Conservation (phyloP, 2,797 vertebrate genomes). For the Trachops cirrhosus region DNA sequence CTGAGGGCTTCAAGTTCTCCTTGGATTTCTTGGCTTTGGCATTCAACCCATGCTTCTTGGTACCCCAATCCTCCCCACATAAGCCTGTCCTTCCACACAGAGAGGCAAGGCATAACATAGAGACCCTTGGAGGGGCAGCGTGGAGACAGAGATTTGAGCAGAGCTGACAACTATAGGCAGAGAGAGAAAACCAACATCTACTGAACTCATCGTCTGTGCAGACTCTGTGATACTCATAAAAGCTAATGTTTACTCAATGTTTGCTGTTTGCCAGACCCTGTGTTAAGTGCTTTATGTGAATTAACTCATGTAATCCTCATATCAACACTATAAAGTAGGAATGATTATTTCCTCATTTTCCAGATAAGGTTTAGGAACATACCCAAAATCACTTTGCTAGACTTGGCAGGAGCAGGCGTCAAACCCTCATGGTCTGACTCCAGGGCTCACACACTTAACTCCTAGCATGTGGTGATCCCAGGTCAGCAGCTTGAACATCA, state of each 20-base stretch:
- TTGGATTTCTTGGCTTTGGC: neutral
- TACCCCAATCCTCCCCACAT: neutral
- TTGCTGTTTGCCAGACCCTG: constrained; percentile 24
- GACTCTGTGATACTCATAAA: constrained; percentile 8
- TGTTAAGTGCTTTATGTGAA: constrained; percentile 46
- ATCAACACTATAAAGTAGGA: constrained; percentile 28
- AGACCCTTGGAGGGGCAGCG: neutral
- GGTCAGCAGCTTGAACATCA: neutral
- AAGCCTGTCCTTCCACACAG: neutral
- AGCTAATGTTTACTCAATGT: constrained; percentile 33
- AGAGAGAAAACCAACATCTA: neutral
- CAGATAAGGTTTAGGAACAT: neutral
- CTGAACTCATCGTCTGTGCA: neutral
- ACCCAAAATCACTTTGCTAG: neutral
- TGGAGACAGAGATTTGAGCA: neutral
- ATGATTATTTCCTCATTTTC: constrained; percentile 38
- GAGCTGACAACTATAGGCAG: neutral
- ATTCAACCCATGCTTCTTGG: neutral
- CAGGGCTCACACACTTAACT: neutral
- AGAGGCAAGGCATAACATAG: neutral
- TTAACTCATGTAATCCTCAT: constrained; percentile 45
- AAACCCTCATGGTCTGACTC: neutral
- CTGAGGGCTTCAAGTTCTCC: neutral
- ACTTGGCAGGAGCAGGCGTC: neutral
- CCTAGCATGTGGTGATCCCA: too few species aligned